Evolutionary conservation across 2,113 vertebrate genomes (phyloP).

Genomic region (Ochotona curzoniae): DNA sequence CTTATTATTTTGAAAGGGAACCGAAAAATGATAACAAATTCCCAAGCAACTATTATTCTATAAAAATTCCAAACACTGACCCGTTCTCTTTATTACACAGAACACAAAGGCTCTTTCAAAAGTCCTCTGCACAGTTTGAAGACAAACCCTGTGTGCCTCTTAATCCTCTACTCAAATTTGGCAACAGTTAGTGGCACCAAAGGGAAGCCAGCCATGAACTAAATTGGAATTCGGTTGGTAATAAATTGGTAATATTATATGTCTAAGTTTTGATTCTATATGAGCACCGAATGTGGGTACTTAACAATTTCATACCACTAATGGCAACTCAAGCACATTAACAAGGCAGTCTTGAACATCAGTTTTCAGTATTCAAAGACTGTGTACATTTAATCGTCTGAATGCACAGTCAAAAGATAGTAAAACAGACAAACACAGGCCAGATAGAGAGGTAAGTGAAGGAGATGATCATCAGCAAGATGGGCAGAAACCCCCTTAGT

Average conservation of each 20-base stretch:
- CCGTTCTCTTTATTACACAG: constrained; percentile 76
- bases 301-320: constrained; percentile 46
- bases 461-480: neutral
- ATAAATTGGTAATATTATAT: neutral
- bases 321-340: constrained; percentile 24
- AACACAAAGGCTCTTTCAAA: constrained; percentile 80
- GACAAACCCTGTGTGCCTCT: constrained; percentile 62
- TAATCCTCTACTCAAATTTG: constrained; percentile 70
- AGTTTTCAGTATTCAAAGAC: constrained; percentile 17
- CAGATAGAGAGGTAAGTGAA: neutral
- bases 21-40: constrained; percentile 76
- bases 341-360: constrained; percentile 14
- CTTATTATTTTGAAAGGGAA: constrained; percentile 56
- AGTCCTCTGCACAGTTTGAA: constrained; percentile 59
- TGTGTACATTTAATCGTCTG: neutral
- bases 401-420: neutral
- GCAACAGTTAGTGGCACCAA: constrained; percentile 48
- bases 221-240: neutral
- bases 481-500: neutral
- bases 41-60: constrained; percentile 80
- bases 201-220: constrained; percentile 49
- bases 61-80: constrained; percentile 70
- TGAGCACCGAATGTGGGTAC: neutral
- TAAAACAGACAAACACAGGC: constrained; percentile 22
- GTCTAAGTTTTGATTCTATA: neutral